Conservation (phyloP, 2,888 invertebrate species). For the Chydorus sphaericus region DNA sequence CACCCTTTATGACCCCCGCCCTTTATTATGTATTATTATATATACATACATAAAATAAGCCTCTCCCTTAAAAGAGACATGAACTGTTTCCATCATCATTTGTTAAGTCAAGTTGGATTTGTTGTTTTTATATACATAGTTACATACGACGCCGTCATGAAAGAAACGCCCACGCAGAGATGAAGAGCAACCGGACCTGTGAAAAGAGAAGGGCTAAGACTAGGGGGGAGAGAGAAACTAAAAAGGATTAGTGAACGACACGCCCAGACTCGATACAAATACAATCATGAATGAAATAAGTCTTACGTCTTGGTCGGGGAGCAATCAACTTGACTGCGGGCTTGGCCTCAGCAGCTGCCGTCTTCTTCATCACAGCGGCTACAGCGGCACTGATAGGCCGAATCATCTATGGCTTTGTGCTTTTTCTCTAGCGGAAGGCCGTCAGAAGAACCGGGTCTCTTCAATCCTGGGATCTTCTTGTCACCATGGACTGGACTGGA, state of each 20-base stretch:
- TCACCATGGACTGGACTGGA: background rate
- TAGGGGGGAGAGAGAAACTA: background rate
- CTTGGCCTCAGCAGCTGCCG: conserved; percentile 39
- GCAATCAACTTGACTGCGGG: conserved; percentile 74
- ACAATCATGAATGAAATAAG: conserved; percentile 19
- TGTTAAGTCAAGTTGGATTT: conserved; percentile 1
- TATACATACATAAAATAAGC: no score
- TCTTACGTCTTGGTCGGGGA: conserved; percentile 84
- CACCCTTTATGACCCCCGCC: conserved; percentile 8
- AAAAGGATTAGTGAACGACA: background rate
- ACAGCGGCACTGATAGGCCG: conserved; percentile 8
- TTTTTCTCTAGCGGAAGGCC: conserved; percentile 56
- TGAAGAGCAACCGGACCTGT: background rate
- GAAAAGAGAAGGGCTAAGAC: background rate
- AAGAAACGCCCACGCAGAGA: background rate
- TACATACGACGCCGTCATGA: background rate
- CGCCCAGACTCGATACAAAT: background rate
- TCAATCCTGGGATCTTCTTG: conserved; percentile 1
- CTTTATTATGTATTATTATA: no score
- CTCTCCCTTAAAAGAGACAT: no score
- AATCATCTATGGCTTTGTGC: conserved; percentile 43
- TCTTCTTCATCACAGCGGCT: conserved; percentile 17
- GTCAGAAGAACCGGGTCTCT: background rate
- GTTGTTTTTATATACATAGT: background rate
- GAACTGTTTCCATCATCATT: no score